A percentile compares a stretch with the other conserved stretches of the same genome.
Conservation (phyloP, 2,888 invertebrate genomes). For the Drosophila macrospina region DNA sequence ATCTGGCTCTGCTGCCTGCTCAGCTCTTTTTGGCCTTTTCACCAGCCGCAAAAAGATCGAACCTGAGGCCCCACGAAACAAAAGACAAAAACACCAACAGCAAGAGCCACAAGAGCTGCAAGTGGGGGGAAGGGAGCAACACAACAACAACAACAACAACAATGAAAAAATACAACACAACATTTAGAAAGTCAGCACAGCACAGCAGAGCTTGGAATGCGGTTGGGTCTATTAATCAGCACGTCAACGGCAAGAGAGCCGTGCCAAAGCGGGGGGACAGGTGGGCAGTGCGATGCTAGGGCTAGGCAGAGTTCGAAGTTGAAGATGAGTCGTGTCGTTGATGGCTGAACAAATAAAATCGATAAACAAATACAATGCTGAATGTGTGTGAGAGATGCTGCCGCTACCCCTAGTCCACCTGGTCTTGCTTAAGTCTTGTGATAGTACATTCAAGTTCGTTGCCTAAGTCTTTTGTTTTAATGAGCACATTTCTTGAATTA, state of each 20-base stretch:
- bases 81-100: constrained; percentile 24
- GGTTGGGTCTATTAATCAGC: constrained; percentile 80
- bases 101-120: constrained; percentile 6
- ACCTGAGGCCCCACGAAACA: constrained; percentile 29
- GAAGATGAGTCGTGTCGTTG: constrained; percentile 61
- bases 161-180: too few species aligned
- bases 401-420: too few species aligned
- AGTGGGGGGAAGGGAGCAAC: too few species aligned
- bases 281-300: constrained; percentile 8
- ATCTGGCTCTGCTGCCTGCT: constrained; percentile 6
- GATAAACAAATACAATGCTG: constrained; percentile 72
- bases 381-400: constrained; percentile 19
- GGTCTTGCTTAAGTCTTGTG: not conserved
- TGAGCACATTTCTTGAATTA: constrained; percentile 75
- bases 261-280: not conserved
- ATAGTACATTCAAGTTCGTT: constrained; percentile 63
- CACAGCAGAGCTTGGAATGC: constrained; percentile 75
- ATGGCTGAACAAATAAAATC: constrained; percentile 68
- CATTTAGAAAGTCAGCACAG: constrained; percentile 77
- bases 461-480: constrained; percentile 83
- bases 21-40: constrained; percentile 46
- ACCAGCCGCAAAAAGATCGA: constrained; percentile 49
- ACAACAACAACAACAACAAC: too few species aligned
- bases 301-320: constrained; percentile 53
- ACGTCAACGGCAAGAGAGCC: constrained; percentile 48